phyloP scores from a whole-genome alignment of 2,113 vertebrate genomes.

The Aptenodytes patagonicus region DNA sequence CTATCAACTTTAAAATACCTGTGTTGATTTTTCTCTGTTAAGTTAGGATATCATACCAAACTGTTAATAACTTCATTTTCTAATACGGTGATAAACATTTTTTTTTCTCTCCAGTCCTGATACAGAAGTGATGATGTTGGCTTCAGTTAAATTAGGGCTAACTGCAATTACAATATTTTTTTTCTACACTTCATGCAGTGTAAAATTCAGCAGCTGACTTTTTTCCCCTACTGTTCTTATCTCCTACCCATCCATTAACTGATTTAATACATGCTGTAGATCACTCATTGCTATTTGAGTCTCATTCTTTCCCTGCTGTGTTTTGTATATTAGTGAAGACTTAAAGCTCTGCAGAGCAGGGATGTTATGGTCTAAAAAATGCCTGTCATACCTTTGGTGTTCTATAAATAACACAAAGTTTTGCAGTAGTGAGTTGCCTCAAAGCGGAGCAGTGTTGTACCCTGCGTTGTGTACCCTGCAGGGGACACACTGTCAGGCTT shows the following conservation, averaged over 20 bases:
- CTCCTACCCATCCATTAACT: not conserved
- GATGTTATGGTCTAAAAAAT: not conserved
- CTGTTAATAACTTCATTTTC: not conserved
- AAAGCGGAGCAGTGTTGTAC: not conserved
- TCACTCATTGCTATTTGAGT: not conserved
- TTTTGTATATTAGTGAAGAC: not conserved
- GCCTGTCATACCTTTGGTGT: not conserved
- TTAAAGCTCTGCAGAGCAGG: not conserved
- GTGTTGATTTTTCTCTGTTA: conserved; percentile 53
- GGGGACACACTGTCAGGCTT: not conserved
- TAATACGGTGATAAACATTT: not conserved
- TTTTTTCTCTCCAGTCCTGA: not conserved
- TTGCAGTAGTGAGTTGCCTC: not conserved
- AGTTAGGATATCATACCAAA: not conserved
- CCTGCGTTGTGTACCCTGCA: not conserved
- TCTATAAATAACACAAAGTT: not conserved
- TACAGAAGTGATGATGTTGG: not conserved
- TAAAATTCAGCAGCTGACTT: not conserved
- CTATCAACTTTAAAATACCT: conserved; percentile 59
- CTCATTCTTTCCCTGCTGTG: not conserved
- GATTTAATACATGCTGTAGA: not conserved
- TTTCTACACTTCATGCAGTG: not conserved
- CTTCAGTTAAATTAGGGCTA: not conserved
- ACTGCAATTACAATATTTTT: not conserved
- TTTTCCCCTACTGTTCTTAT: not conserved